Percentiles rank a stretch among this genome's conserved stretches.
These are phyloP conservation scores for Crypturellus undulatus DNA, from an alignment of 2,113 vertebrate species.

Conservation along the genomic window DNA sequence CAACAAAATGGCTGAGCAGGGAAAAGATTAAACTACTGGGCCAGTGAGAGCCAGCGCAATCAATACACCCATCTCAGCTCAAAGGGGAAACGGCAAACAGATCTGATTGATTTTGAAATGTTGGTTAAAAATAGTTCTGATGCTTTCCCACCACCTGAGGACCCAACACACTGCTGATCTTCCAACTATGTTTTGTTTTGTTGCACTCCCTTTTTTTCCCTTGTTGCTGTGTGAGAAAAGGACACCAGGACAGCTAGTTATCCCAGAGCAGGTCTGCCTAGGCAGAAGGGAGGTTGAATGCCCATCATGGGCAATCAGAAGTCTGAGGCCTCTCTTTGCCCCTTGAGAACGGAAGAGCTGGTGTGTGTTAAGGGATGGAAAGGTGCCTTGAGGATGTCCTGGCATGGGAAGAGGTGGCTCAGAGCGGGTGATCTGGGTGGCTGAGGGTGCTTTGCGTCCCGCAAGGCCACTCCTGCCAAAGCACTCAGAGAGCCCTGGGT, in stretches of 20 bases:
- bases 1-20: neutral
- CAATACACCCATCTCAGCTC: fast-evolving
- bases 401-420: neutral
- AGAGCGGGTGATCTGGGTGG: neutral
- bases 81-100: neutral
- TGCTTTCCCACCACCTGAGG: neutral
- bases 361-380: neutral
- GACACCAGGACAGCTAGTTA: neutral
- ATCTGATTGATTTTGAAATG: neutral
- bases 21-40: neutral
- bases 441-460: neutral
- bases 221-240: neutral
- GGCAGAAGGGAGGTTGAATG: neutral
- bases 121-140: neutral
- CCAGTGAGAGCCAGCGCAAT: fast-evolving
- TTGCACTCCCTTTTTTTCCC: neutral
- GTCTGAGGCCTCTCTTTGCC: neutral
- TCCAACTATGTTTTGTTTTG: neutral
- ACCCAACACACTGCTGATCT: neutral
- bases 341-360: neutral
- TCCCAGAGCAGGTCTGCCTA: neutral
- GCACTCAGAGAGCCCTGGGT: neutral
- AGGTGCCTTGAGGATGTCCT: neutral
- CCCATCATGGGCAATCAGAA: neutral
- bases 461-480: too few relatives aligned